These are phyloP conservation scores for Danio aesculapii DNA, from an alignment of 2,797 vertebrate species.

Conservation along the genomic window DNA sequence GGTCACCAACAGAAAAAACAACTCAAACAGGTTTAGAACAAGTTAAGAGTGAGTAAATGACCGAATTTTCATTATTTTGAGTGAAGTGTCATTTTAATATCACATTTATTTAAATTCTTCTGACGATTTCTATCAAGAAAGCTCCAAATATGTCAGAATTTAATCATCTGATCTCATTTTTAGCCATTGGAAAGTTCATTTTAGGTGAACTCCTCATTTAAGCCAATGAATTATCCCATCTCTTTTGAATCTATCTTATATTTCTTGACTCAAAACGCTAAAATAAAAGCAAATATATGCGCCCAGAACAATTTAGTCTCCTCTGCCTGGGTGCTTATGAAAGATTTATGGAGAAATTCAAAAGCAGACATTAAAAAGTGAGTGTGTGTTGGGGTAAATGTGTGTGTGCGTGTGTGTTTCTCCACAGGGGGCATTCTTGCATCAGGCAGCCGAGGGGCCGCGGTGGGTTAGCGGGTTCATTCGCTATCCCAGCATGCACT, in stretches of 20 bases:
- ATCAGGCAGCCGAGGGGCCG: slow-evolving; percentile 55
- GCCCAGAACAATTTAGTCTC: neutral
- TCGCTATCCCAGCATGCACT: slow-evolving; percentile 61
- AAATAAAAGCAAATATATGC: slow-evolving; percentile 21
- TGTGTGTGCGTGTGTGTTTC: slow-evolving; percentile 53
- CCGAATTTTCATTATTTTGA: no score
- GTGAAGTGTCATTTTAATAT: no score
- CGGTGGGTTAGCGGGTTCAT: slow-evolving; percentile 69
- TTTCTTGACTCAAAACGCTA: neutral
- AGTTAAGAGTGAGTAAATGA: no score
- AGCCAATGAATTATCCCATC: neutral
- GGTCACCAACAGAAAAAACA: no score
- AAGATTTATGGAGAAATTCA: slow-evolving; percentile 3
- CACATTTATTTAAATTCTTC: no score
- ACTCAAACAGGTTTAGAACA: no score
- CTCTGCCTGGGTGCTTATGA: slow-evolving; percentile 3
- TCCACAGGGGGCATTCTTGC: slow-evolving; percentile 55
- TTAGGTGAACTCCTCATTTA: neutral
- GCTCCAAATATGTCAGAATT: no score
- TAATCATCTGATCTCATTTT: neutral
- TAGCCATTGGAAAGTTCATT: neutral
- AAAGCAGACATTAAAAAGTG: slow-evolving; percentile 21
- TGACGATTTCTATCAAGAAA: no score
- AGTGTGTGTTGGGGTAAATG: slow-evolving; percentile 36
- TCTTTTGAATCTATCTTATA: neutral